Evolutionary conservation across 2,888 invertebrate genomes (phyloP).

Genomic region (Ethmia dodecea): DNA sequence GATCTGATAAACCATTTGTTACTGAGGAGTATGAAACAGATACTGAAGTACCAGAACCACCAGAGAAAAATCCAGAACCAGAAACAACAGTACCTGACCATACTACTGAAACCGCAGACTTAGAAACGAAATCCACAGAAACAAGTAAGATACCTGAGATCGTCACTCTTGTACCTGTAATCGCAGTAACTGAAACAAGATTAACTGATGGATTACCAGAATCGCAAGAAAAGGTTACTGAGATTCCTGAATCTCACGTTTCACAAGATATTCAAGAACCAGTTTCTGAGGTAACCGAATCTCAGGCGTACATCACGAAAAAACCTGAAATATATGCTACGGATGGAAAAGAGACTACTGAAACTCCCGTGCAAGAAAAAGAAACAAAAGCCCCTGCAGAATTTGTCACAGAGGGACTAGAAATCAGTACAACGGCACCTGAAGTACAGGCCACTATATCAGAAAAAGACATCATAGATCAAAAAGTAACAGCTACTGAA

Average conservation of each 20-base stretch:
- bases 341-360: neutral
- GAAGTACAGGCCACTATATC: neutral
- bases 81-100: neutral
- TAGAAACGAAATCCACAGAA: conserved; percentile 2
- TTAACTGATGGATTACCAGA: neutral
- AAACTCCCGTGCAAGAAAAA: neutral
- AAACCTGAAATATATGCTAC: neutral
- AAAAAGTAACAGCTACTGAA: conserved; percentile 7
- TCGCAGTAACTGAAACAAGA: neutral
- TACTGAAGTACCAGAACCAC: neutral
- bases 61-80: neutral
- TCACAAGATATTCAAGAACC: neutral
- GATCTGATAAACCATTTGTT: neutral
- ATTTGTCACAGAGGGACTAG: neutral
- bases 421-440: neutral
- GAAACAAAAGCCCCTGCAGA: neutral
- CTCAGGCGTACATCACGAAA: neutral
- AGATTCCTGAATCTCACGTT: neutral
- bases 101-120: conserved; percentile 7
- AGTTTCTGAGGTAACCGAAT: neutral
- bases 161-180: too few species aligned
- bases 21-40: neutral
- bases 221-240: neutral
- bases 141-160: too few species aligned
- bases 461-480: neutral